Percentiles rank a stretch among this genome's conserved stretches.
Conservation (phyloP, 2,797 vertebrate genomes). For the Anas bernieri region DNA sequence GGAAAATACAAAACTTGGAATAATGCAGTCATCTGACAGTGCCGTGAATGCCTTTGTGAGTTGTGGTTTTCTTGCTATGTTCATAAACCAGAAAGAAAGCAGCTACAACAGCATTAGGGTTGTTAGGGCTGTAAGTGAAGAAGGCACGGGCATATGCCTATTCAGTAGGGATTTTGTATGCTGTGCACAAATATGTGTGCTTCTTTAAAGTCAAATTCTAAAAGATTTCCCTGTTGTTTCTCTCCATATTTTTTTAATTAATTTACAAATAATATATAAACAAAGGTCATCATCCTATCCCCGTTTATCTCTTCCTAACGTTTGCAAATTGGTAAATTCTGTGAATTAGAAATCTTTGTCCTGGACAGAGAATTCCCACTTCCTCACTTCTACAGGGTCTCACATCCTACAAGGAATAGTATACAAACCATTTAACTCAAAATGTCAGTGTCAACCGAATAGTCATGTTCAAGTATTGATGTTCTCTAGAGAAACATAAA, state of each 20-base stretch:
- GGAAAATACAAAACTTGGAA: not conserved
- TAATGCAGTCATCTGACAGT: not conserved
- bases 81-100: not conserved
- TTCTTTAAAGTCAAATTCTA: not conserved
- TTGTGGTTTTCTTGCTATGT: not conserved
- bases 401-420: not conserved
- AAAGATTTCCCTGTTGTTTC: not conserved
- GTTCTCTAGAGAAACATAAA: not conserved
- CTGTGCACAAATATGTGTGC: not conserved
- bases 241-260: not conserved
- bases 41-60: not conserved
- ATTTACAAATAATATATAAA: not conserved
- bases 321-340: not conserved
- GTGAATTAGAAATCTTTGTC: not conserved
- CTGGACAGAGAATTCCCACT: not conserved
- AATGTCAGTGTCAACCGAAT: not conserved
- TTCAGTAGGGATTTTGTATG: not conserved
- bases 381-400: not conserved
- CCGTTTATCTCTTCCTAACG: not conserved
- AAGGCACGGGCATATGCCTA: not conserved
- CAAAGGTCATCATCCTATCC: not conserved
- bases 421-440: not conserved
- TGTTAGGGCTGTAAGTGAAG: not conserved
- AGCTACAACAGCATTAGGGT: not conserved
- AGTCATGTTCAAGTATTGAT: fast-evolving